Evolutionary conservation across 2,888 invertebrate species (phyloP).

Genomic region (Troglohyphantes excavatus): DNA sequence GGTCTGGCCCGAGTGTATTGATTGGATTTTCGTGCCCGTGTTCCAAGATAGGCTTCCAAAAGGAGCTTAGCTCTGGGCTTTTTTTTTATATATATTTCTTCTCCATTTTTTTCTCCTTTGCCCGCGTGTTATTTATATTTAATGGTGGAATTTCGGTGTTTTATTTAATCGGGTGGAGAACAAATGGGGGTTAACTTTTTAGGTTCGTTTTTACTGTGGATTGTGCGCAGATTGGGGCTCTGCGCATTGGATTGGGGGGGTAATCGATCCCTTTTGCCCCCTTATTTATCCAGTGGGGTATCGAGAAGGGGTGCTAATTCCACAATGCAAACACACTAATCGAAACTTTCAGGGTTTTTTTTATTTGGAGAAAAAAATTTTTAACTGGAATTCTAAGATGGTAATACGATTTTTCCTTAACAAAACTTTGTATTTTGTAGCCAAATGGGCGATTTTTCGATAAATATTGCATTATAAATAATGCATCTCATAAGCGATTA

Average conservation of each 20-base stretch:
- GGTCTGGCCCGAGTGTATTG: conserved; percentile 62
- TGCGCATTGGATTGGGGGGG: conserved; percentile 49
- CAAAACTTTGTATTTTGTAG: no score
- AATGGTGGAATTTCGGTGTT: conserved; percentile 67
- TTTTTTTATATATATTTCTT: conserved; percentile 33
- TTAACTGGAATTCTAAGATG: no score
- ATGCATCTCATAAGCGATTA: no score
- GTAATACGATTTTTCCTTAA: no score
- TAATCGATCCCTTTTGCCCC: neutral
- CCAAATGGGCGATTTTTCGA: no score
- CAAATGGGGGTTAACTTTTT: conserved; percentile 72
- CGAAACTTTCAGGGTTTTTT: no score
- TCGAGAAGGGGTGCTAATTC: conserved; percentile 7
- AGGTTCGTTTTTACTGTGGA: conserved; percentile 40
- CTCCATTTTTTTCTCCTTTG: conserved; percentile 18
- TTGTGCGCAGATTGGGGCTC: conserved; percentile 25
- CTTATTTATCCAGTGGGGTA: conserved; percentile 37
- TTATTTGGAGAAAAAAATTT: no score
- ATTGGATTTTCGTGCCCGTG: conserved; percentile 71
- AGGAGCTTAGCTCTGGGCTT: conserved; percentile 48
- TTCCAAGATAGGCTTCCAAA: conserved; percentile 60
- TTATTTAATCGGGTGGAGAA: conserved; percentile 70
- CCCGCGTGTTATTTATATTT: conserved; percentile 69
- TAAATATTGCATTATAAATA: no score
- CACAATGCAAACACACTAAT: no score